Conservation (phyloP, 2,113 vertebrate genomes). For the Alligator mississippiensis region DNA sequence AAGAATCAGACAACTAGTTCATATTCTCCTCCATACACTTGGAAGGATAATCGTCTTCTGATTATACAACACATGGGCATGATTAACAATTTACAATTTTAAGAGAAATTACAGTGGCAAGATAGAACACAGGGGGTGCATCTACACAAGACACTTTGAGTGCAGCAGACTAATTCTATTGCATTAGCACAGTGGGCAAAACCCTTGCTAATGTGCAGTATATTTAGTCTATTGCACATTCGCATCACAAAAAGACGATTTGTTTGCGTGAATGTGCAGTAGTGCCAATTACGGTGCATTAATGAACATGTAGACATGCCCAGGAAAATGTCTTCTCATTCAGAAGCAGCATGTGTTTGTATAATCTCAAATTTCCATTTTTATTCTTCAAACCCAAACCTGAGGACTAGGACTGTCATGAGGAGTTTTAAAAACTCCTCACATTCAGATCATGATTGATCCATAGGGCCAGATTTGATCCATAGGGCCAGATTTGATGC, state of each 20-base stretch:
- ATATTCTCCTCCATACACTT: background rate
- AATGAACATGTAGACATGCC: too few relatives aligned
- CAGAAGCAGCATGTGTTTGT: background rate
- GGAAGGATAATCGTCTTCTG: background rate
- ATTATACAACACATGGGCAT: fast-evolving
- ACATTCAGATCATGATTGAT: background rate
- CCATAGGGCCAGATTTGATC: background rate
- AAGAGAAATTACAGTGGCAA: background rate
- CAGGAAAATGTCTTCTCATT: background rate
- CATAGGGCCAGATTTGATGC: background rate
- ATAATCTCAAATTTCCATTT: background rate
- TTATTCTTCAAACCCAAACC: background rate
- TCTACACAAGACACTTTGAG: too few relatives aligned
- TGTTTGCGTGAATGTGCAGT: too few relatives aligned
- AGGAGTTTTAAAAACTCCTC: background rate
- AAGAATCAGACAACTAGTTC: background rate
- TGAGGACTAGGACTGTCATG: background rate
- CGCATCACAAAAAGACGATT: too few relatives aligned
- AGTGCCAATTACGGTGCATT: too few relatives aligned
- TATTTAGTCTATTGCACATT: too few relatives aligned
- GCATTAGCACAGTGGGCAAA: too few relatives aligned
- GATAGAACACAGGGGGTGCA: background rate
- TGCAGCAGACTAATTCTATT: too few relatives aligned
- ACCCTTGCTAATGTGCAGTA: too few relatives aligned
- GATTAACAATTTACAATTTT: background rate